Evolutionary conservation across 2,797 vertebrate genomes (phyloP).

Genomic region (Ataeniobius toweri): DNA sequence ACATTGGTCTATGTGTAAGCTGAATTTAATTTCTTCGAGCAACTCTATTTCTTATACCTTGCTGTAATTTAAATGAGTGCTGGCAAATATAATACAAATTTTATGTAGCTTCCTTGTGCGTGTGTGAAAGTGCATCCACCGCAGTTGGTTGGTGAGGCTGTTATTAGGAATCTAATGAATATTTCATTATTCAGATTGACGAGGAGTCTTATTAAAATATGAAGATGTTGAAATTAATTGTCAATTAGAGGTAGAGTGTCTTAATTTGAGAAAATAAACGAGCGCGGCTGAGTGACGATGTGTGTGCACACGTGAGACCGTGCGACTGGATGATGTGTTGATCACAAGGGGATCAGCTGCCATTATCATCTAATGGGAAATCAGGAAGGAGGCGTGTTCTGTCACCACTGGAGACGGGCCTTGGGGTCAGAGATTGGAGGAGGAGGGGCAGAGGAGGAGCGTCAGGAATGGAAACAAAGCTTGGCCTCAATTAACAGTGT

Average conservation of each 20-base stretch:
- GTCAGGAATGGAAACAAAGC: conserved; percentile 76
- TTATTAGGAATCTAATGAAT: conserved; percentile 86
- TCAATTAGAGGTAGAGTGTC: conserved; percentile 87
- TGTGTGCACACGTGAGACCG: conserved; percentile 28
- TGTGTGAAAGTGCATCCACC: conserved; percentile 12
- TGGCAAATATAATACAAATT: conserved; percentile 34
- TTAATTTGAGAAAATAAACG: conserved; percentile 86
- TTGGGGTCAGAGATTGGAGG: conserved; percentile 76
- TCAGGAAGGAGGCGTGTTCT: conserved; percentile 77
- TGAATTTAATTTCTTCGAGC: conserved; percentile 17
- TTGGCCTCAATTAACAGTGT: conserved; percentile 83
- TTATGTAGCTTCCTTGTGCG: conserved; percentile 24
- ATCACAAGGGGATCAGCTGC: conserved; percentile 75
- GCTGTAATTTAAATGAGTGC: conserved; percentile 36
- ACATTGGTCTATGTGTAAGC: conserved; percentile 3
- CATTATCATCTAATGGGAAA: conserved; percentile 83
- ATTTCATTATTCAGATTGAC: conserved; percentile 87
- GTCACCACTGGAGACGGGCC: conserved; percentile 70
- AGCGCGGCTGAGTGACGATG: conserved; percentile 60
- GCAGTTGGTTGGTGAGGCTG: conserved; percentile 58
- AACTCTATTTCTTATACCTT: conserved; percentile 10
- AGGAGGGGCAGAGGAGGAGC: conserved; percentile 73
- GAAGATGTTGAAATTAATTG: conserved; percentile 90
- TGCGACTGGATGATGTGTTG: conserved; percentile 65
- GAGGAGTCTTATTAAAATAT: conserved; percentile 88